Evolutionary conservation across 2,888 invertebrate species (phyloP).

Genomic region (Pocota personata): DNA sequence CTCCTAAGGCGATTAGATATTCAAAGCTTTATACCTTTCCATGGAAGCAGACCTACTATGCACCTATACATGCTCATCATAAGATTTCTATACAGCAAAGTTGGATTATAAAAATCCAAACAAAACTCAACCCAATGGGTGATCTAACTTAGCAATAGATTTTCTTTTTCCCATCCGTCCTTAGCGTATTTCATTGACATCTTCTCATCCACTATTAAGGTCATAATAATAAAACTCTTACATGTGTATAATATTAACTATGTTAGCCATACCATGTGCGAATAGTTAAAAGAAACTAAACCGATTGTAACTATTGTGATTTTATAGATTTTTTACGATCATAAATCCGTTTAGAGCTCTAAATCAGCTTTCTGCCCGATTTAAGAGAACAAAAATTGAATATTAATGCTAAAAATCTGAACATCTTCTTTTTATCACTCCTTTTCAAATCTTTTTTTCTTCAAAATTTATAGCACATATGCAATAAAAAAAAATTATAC

Average conservation of each 20-base stretch:
- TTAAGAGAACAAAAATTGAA: neutral
- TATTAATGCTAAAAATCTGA: neutral
- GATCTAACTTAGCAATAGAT: neutral
- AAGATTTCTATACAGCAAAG: too few relatives aligned
- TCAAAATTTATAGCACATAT: constrained; percentile 2
- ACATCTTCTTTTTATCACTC: neutral
- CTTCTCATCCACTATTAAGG: neutral
- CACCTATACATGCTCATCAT: too few relatives aligned
- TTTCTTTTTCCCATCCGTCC: neutral
- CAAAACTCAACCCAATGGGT: too few relatives aligned
- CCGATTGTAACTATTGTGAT: constrained; percentile 5
- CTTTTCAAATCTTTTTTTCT: too few relatives aligned
- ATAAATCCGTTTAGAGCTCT: constrained; percentile 34
- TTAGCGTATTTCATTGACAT: neutral
- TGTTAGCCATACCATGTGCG: neutral
- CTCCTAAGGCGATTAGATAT: too few relatives aligned
- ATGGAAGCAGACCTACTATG: too few relatives aligned
- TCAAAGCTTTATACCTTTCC: too few relatives aligned
- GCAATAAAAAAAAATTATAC: constrained; percentile 2
- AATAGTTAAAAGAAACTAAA: neutral
- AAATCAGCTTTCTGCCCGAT: neutral
- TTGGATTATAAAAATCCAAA: too few relatives aligned
- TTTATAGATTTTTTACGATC: neutral
- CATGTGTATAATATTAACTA: neutral
- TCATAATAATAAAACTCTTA: neutral